Base-by-base conservation (phyloP, 2,113 vertebrate genomes). In the Melierax canorus region DNA sequence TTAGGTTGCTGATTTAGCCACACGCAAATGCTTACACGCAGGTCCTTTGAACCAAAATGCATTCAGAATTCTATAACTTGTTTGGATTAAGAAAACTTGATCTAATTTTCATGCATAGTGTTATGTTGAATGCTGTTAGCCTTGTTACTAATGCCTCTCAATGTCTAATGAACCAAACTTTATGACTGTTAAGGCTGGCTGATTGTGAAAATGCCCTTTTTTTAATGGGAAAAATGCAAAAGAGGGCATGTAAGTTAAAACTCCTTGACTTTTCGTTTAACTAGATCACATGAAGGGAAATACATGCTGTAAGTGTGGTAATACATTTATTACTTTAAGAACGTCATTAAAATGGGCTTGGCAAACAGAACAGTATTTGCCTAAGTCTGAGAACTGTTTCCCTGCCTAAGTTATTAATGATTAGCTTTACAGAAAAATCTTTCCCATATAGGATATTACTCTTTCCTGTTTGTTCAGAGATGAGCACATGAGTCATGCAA, bases 351-450 rank as follows among this genome's bases (percentile, higher is more conserved):
- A 75, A 92, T 45, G 24, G 27, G 26, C 32, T 96, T 92, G 50
- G 73, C 48, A 67, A 81, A 34, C 43, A 89, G 79, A 84, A 41
- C 51, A 58, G 76, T 93, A 58, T 71, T 94, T 95, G 58, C 58
- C 43, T 63, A 68, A 73, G 26, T 93, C 60, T 84, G 64, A 58
- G 81, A 86, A 91, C 29, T 79, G 19, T 80, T 84, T 93, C 76
- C 69, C 92, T 93, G 90, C 72, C 32, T 62, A 45, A 80, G 73
- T 90, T 96, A 75, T 34, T 26, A 72, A 62, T 94, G 74, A 89
- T 97, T 66, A 94, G 88, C 75, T 98, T 96, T 92, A 73, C 72
- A 96, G 67, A 96, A 93, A 75, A 56, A 27, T 84, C 50, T 94
- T 85, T 72, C 51, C n/a, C 63, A 75, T 79, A 68, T 24, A 94